These are phyloP conservation scores for Tenodera sinensis DNA, from an alignment of 2,888 invertebrate species.

Conservation along the genomic window DNA sequence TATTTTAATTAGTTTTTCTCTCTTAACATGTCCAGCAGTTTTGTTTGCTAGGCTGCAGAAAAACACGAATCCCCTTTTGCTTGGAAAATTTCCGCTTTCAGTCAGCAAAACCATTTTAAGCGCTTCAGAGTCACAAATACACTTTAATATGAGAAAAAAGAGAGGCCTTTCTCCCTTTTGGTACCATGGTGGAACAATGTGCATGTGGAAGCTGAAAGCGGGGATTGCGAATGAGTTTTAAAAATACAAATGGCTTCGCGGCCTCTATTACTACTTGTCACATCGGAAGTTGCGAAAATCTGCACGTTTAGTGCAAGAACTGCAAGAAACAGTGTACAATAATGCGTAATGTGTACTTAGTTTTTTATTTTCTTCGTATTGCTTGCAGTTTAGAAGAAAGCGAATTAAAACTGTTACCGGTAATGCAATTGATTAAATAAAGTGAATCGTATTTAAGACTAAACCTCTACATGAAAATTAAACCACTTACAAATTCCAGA, in stretches of 20 bases:
- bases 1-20: neutral
- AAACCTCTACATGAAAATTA: too few relatives aligned
- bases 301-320: neutral
- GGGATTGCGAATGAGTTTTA: neutral
- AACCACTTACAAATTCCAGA: too few relatives aligned
- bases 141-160: neutral
- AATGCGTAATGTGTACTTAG: too few relatives aligned
- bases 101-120: neutral
- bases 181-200: neutral
- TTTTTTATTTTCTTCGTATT: too few relatives aligned
- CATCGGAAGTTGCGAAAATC: neutral
- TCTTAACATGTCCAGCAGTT: neutral
- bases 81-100: neutral
- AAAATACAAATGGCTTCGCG: neutral
- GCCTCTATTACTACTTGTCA: neutral
- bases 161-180: neutral
- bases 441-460: too few relatives aligned
- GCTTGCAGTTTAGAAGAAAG: too few relatives aligned
- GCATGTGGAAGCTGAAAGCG: neutral
- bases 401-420: too few relatives aligned
- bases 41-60: neutral
- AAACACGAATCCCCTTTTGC: neutral
- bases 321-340: neutral
- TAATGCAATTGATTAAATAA: too few relatives aligned
- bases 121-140: neutral